Evolutionary conservation across 2,113 vertebrate species (phyloP).

Genomic region (Corythornis vintsioides): DNA sequence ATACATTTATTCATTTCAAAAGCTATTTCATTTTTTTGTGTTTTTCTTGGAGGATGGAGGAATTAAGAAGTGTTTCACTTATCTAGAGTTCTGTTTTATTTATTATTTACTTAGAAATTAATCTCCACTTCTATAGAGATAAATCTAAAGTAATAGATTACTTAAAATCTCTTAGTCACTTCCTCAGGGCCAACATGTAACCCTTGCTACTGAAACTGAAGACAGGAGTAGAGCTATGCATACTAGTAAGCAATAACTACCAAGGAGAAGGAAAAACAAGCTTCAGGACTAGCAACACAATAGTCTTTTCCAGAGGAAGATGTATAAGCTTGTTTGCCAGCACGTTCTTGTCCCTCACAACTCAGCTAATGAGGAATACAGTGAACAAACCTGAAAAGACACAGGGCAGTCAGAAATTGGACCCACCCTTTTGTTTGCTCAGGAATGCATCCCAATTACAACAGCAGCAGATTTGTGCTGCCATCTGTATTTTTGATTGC

Average conservation of each 20-base stretch:
- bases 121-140: neutral
- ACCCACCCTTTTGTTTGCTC: neutral
- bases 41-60: neutral
- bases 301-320: neutral
- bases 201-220: neutral
- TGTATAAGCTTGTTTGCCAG: neutral
- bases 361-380: neutral
- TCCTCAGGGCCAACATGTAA: neutral
- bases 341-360: neutral
- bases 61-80: neutral
- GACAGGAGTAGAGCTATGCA: neutral
- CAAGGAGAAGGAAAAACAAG: neutral
- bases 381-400: neutral
- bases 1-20: constrained; percentile 16
- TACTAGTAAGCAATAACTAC: neutral
- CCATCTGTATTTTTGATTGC: neutral
- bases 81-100: neutral
- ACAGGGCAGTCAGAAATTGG: neutral
- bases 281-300: neutral
- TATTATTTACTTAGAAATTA: neutral
- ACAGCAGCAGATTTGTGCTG: neutral
- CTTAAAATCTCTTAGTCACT: neutral
- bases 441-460: neutral
- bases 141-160: neutral
- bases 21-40: neutral